Evolutionary conservation across 2,113 vertebrate species (phyloP).

Genomic region (Cephalopholis sonnerati): DNA sequence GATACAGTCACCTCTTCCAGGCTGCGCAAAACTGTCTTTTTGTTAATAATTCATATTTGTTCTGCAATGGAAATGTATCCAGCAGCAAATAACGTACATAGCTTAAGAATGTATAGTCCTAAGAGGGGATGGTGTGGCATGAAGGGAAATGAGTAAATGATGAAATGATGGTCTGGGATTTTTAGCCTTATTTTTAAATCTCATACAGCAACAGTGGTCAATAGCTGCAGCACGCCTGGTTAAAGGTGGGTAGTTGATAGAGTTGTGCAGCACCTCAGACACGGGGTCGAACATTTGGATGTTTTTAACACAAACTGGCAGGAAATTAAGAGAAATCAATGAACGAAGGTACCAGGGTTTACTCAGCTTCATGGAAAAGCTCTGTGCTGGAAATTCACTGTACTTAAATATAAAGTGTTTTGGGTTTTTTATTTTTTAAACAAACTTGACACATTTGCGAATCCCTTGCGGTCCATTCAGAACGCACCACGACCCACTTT

Average conservation of each 20-base stretch:
- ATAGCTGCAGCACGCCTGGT: constrained; percentile 54
- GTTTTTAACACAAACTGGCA: not conserved
- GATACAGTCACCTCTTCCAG: constrained; percentile 71
- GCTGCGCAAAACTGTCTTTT: constrained; percentile 60
- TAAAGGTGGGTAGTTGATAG: constrained; percentile 11
- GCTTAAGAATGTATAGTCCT: constrained; percentile 35
- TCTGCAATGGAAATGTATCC: constrained; percentile 78
- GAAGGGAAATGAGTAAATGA: constrained; percentile 46
- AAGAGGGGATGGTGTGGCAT: not conserved
- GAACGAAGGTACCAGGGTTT: not conserved
- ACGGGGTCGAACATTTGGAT: not conserved
- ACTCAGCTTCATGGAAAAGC: not conserved
- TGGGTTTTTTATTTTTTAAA: too few species aligned
- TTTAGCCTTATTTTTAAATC: constrained; percentile 52
- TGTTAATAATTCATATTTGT: constrained; percentile 77
- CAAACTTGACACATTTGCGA: too few species aligned
- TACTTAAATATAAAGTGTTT: too few species aligned
- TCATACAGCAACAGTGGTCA: constrained; percentile 65
- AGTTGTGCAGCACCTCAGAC: constrained; percentile 13
- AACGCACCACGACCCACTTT: too few species aligned
- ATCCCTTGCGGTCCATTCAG: too few species aligned
- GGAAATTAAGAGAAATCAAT: not conserved
- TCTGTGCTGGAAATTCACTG: too few species aligned
- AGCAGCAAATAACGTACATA: constrained; percentile 65
- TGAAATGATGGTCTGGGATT: constrained; percentile 15